Evolutionary conservation across 2,113 vertebrate genomes (phyloP), one percentile per base, ranked within the genome.

Genomic region (Electrona antarctica): DNA sequence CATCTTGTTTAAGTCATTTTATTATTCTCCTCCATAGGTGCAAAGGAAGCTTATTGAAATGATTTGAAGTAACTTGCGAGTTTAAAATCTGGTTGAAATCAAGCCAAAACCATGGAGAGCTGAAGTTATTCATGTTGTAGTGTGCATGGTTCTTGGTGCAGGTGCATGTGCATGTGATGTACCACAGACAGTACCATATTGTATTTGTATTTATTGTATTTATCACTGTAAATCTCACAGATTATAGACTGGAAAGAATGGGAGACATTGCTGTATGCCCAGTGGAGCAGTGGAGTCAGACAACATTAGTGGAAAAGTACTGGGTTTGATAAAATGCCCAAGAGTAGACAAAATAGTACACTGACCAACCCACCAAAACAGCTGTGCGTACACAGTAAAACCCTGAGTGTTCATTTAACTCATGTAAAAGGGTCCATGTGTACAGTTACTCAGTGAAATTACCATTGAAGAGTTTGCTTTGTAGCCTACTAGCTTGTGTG

Each of bases 221-320:
- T 64, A 28, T 54, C 28, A 14, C 48, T 75, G 56, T 74, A 76
- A 41, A 85, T 77, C 50, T 75, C 33, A 74, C 13, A 78, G 67
- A 76, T 69, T 67, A 74, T 61, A 68, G 57, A 78, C 76, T 82
- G 14, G 49, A 75, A 68, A 67, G 11, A 48, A 12, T 65, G 74
- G 82, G 56, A 12, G 59, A 55, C 9, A 12, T 29, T 14, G 66
- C 46, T 3, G 69, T 71, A 84, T 61, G 10, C 33, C 7, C 62
- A 82, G 85, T 76, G 75, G 80, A 73, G 63, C 51, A 71, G 58
- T 74, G 81, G 29, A 87, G 81, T 85, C 61, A 85, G 71, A n/a
- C 13, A 67, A n/a, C 13, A 67, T 77, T 6, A 71, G 73, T 89
- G 90, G 89, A 91, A 93, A 92, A 92, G 78, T 91, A 92, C 88